Evolutionary conservation across 2,888 invertebrate species (phyloP).

Genomic region (Cantharis nigra): DNA sequence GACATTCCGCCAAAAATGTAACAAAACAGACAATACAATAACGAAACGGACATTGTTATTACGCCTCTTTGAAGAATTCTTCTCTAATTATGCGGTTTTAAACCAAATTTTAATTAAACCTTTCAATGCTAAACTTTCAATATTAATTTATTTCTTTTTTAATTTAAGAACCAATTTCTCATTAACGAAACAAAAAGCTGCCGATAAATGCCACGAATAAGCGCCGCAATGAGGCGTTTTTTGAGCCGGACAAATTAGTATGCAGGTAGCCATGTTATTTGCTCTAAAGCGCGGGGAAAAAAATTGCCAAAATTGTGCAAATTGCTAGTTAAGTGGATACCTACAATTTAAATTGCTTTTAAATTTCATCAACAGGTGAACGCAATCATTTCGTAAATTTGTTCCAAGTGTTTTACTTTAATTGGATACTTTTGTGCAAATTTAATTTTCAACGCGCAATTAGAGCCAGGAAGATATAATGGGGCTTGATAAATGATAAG

Average conservation of each 20-base stretch:
- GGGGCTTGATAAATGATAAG: no score
- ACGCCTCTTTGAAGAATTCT: conserved; percentile 15
- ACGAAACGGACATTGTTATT: conserved; percentile 27
- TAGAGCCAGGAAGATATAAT: not conserved
- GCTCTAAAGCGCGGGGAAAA: not conserved
- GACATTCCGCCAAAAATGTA: conserved; percentile 29
- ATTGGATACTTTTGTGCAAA: not conserved
- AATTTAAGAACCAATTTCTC: not conserved
- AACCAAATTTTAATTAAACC: conserved; percentile 27
- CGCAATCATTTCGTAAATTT: not conserved
- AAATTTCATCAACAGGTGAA: not conserved
- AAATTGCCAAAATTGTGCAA: not conserved
- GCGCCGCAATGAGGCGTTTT: not conserved
- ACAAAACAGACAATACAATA: conserved; percentile 30
- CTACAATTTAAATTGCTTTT: not conserved
- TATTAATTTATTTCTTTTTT: not conserved
- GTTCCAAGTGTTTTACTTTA: not conserved
- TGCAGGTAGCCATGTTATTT: not conserved
- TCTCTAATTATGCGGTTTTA: conserved; percentile 23
- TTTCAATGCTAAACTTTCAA: not conserved
- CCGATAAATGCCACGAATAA: not conserved
- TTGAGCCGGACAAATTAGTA: not conserved
- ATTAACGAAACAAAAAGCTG: not conserved
- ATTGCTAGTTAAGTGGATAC: not conserved
- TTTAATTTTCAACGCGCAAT: not conserved